Conservation (phyloP, 2,888 invertebrate genomes). For the Callyntrura guangdongensis region DNA sequence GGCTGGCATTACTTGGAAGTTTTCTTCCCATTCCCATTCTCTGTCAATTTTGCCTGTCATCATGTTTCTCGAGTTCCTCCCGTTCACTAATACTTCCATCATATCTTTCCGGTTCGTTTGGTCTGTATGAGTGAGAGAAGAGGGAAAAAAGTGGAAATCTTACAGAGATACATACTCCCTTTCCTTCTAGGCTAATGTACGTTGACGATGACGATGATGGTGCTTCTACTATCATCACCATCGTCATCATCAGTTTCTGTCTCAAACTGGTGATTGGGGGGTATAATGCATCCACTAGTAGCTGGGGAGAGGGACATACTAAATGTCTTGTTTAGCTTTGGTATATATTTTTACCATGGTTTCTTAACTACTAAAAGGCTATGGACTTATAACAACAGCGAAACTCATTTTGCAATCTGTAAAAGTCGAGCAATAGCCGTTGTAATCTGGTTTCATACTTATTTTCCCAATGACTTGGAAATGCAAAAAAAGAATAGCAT, state of each 20-base stretch:
- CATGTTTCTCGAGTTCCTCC: slow-evolving; percentile 79
- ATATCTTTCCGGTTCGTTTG: slow-evolving; percentile 81
- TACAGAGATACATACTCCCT: slow-evolving; percentile 17
- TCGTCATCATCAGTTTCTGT: slow-evolving; percentile 69
- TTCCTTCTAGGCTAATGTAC: slow-evolving; percentile 41
- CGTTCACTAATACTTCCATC: slow-evolving; percentile 80
- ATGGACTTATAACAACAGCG: slow-evolving; percentile 6
- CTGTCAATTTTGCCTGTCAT: slow-evolving; percentile 80
- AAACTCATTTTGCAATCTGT: neutral
- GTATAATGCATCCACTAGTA: slow-evolving; percentile 41
- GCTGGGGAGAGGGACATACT: slow-evolving; percentile 18
- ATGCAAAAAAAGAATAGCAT: too few relatives aligned
- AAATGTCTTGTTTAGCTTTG: neutral
- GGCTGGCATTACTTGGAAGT: slow-evolving; percentile 58
- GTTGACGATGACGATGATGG: slow-evolving; percentile 54
- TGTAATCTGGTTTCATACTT: too few relatives aligned
- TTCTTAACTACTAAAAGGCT: slow-evolving; percentile 59
- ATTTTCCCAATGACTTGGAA: neutral
- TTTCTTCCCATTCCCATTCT: slow-evolving; percentile 64
- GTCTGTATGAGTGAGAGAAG: slow-evolving; percentile 67
- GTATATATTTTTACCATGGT: slow-evolving; percentile 21
- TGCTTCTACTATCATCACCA: neutral
- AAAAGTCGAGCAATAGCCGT: too few relatives aligned
- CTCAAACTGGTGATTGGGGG: slow-evolving; percentile 54
- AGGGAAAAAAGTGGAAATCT: slow-evolving; percentile 73